These are phyloP conservation scores for Machimus atricapillus DNA, from an alignment of 2,888 invertebrate species.

Conservation along the genomic window DNA sequence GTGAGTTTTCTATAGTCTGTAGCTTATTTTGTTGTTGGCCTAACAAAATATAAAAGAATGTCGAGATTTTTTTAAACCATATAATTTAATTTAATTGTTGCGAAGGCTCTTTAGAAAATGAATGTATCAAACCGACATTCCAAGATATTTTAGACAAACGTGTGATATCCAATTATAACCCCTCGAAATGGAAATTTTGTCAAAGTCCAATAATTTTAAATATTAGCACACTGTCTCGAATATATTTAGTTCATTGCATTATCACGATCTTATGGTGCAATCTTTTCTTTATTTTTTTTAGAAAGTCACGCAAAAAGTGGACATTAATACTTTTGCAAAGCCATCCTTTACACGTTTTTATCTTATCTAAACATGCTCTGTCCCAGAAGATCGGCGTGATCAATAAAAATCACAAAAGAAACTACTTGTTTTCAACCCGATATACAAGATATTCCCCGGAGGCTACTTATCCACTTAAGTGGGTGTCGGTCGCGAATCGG, in stretches of 20 bases:
- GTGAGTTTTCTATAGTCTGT: too few species aligned
- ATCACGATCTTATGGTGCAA: neutral
- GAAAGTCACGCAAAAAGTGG: neutral
- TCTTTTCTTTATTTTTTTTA: neutral
- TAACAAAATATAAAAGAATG: neutral
- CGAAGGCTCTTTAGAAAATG: neutral
- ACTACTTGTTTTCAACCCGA: neutral
- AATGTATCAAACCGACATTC: neutral
- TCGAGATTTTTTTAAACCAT: neutral
- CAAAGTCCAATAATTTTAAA: neutral
- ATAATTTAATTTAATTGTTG: neutral
- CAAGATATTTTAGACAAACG: neutral
- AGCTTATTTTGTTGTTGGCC: too few species aligned
- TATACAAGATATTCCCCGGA: neutral
- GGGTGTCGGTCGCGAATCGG: neutral
- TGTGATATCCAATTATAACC: neutral
- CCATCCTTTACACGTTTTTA: neutral
- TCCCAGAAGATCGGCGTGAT: neutral
- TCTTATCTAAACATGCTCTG: neutral
- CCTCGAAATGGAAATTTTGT: neutral
- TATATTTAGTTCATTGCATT: neutral
- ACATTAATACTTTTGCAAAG: neutral
- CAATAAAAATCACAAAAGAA: neutral
- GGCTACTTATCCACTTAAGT: neutral
- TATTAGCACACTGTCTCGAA: neutral